Evolutionary conservation across 2,888 invertebrate species (phyloP).

Genomic region (Zygaena filipendulae): DNA sequence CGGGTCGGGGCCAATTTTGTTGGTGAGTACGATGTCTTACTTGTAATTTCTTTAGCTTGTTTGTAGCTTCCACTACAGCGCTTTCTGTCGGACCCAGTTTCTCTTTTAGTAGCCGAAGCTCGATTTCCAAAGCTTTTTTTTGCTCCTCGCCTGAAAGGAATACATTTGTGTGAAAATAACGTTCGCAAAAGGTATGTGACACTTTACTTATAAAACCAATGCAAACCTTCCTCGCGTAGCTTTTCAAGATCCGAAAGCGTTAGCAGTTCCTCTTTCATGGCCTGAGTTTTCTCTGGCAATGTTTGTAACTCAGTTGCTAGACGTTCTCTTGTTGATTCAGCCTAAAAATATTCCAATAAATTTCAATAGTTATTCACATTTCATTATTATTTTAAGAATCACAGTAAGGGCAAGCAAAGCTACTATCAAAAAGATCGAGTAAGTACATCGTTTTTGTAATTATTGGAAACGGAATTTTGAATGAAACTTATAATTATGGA

Average conservation of each 20-base stretch:
- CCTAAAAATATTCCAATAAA: conserved; percentile 38
- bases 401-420: too few relatives aligned
- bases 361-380: too few relatives aligned
- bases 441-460: too few relatives aligned
- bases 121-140: conserved; percentile 57
- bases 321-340: conserved; percentile 53
- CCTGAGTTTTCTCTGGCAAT: conserved; percentile 73
- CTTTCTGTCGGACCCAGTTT: conserved; percentile 55
- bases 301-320: conserved; percentile 70
- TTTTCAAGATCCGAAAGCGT: conserved; percentile 71
- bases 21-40: too few relatives aligned
- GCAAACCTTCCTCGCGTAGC: conserved; percentile 59
- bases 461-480: too few relatives aligned
- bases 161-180: too few relatives aligned
- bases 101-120: conserved; percentile 56
- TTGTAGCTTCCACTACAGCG: conserved; percentile 57
- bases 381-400: too few relatives aligned
- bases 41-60: conserved; percentile 64
- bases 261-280: conserved; percentile 72
- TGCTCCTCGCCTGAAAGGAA: conserved; percentile 61
- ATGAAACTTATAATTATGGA: too few relatives aligned
- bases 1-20: too few relatives aligned
- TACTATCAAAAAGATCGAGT: too few relatives aligned
- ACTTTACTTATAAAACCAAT: too few relatives aligned
- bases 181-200: too few relatives aligned